These are phyloP conservation scores for Bellardia bayeri DNA, from an alignment of 2,888 invertebrate genomes.

Conservation along the genomic window DNA sequence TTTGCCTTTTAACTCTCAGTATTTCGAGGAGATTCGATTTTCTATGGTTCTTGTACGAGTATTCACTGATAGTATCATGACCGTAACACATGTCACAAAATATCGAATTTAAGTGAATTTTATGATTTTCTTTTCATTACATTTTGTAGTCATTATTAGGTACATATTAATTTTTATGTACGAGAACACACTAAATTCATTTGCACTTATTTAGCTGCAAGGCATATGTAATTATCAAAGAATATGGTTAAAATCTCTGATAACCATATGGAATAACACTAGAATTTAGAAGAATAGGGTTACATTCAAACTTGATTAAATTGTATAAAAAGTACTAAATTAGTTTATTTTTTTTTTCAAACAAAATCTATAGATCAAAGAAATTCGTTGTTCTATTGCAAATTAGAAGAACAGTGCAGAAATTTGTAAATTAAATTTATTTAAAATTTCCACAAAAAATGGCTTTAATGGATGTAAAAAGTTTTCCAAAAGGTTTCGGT, in stretches of 20 bases:
- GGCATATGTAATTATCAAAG: constrained; percentile 9
- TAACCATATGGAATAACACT: constrained; percentile 13
- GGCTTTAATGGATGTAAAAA: too few species aligned
- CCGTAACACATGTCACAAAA: constrained; percentile 70
- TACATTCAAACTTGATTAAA: neutral
- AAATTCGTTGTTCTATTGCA: too few species aligned
- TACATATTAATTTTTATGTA: constrained; percentile 2
- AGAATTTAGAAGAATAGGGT: neutral
- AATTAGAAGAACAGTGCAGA: too few species aligned
- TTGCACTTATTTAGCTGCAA: neutral
- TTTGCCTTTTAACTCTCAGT: constrained; percentile 55
- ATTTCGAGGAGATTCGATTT: constrained; percentile 30
- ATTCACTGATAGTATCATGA: constrained; percentile 53
- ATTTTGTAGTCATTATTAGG: constrained; percentile 28
- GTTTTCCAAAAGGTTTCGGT: too few species aligned
- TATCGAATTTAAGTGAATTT: constrained; percentile 44
- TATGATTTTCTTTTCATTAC: constrained; percentile 5
- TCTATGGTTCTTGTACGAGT: constrained; percentile 27
- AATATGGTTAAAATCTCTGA: neutral
- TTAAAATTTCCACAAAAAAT: too few species aligned
- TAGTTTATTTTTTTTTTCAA: too few species aligned
- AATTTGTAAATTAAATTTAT: too few species aligned
- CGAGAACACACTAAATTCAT: constrained; percentile 3
- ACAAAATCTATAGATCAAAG: too few species aligned
- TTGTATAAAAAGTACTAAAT: too few species aligned